Evolutionary conservation across 2,797 vertebrate genomes (phyloP).

Genomic region (Atherinosoma microstoma): DNA sequence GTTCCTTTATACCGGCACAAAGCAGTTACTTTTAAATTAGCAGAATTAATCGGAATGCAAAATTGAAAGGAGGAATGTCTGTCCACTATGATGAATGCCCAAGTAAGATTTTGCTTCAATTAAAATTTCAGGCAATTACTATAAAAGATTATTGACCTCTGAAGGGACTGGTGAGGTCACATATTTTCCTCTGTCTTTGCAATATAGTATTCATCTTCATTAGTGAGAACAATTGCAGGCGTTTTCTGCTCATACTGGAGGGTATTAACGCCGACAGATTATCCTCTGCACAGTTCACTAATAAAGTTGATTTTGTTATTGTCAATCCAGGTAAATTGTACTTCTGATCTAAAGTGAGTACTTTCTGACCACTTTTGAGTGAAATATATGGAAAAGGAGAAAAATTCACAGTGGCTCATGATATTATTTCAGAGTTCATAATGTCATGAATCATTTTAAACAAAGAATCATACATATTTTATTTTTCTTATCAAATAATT

Average conservation of each 20-base stretch:
- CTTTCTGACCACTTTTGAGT: not conserved
- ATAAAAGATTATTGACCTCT: conserved; percentile 89
- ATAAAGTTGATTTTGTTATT: conserved; percentile 80
- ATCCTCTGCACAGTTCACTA: conserved; percentile 76
- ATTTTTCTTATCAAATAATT: not conserved
- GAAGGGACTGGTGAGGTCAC: conserved; percentile 87
- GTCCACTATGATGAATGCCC: conserved; percentile 83
- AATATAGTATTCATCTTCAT: conserved; percentile 91
- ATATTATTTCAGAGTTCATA: conserved; percentile 9
- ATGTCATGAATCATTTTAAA: not conserved
- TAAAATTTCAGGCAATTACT: conserved; percentile 92
- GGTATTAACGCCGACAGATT: conserved; percentile 84
- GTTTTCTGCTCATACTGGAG: conserved; percentile 80
- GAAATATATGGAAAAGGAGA: not conserved
- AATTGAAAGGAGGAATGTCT: conserved; percentile 80
- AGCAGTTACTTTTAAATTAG: conserved; percentile 88
- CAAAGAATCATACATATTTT: not conserved
- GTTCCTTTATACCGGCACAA: conserved; percentile 85
- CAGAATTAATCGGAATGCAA: conserved; percentile 86
- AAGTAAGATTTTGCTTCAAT: conserved; percentile 88
- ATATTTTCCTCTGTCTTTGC: conserved; percentile 83
- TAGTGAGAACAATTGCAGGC: conserved; percentile 89
- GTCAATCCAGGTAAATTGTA: conserved; percentile 73
- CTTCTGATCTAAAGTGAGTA: not conserved
- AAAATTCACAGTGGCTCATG: not conserved